Percentiles rank a stretch among this genome's conserved stretches.
phyloP scores from a whole-genome alignment of 2,888 invertebrate genomes.

The Smittia aterrima region DNA sequence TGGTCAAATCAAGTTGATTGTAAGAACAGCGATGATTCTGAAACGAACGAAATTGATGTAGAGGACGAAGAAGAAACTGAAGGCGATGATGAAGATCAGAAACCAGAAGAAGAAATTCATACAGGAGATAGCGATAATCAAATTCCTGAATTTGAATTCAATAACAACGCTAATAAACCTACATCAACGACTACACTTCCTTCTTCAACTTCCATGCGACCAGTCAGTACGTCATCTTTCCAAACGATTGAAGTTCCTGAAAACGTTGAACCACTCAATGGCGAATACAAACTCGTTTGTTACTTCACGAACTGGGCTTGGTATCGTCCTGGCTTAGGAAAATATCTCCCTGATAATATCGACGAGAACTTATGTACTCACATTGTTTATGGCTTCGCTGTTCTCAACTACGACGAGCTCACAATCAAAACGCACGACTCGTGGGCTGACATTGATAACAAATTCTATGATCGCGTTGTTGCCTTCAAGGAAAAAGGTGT shows the following conservation, averaged over 20 bases:
- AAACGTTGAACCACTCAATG: slow-evolving; percentile 58
- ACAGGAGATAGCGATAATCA: background rate
- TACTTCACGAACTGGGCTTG: slow-evolving; percentile 95
- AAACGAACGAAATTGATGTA: slow-evolving; percentile 42
- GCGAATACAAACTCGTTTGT: slow-evolving; percentile 78
- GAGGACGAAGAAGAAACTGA: slow-evolving; percentile 39
- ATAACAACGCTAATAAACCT: slow-evolving; percentile 44
- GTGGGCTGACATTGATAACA: slow-evolving; percentile 87
- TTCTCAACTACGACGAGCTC: slow-evolving; percentile 77
- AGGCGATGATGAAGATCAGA: slow-evolving; percentile 40
- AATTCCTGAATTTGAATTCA: slow-evolving; percentile 42
- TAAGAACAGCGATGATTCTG: slow-evolving; percentile 57
- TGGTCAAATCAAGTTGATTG: slow-evolving; percentile 60
- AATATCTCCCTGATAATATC: slow-evolving; percentile 81
- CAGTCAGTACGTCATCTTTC: slow-evolving; percentile 42
- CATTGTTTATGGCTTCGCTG: slow-evolving; percentile 89
- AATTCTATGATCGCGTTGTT: slow-evolving; percentile 80
- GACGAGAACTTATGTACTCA: slow-evolving; percentile 87
- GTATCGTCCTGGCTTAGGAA: slow-evolving; percentile 79
- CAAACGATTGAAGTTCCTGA: slow-evolving; percentile 48
- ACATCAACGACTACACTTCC: slow-evolving; percentile 47
- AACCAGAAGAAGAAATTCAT: slow-evolving; percentile 30
- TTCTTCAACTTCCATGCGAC: slow-evolving; percentile 46
- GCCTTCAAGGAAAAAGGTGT: slow-evolving; percentile 74
- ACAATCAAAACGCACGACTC: slow-evolving; percentile 81